Evolutionary conservation across 2,888 invertebrate species (phyloP).

Genomic region (Cheilosia pagana): DNA sequence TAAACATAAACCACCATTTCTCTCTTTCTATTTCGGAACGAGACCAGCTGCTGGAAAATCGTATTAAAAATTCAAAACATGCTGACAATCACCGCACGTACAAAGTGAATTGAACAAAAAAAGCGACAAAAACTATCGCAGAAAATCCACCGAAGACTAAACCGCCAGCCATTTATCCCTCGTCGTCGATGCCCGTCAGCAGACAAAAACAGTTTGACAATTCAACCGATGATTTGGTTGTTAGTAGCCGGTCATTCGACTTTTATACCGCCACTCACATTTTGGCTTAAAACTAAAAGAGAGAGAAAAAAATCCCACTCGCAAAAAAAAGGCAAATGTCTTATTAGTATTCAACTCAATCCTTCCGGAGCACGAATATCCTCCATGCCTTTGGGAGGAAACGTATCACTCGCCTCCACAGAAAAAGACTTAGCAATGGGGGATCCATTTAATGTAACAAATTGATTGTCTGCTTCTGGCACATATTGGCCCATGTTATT

Average conservation of each 20-base stretch:
- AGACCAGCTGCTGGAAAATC: conserved; percentile 1
- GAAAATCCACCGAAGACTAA: conserved; percentile 13
- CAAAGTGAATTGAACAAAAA: conserved; percentile 55
- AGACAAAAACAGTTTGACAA: conserved; percentile 61
- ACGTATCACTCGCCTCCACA: neutral
- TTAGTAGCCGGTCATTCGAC: conserved; percentile 40
- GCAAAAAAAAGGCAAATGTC: conserved; percentile 27
- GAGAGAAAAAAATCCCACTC: neutral
- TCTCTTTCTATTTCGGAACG: neutral
- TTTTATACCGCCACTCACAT: conserved; percentile 25
- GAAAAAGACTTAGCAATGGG: conserved; percentile 20
- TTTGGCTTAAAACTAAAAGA: conserved; percentile 13
- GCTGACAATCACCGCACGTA: conserved; percentile 63
- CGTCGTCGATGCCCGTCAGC: conserved; percentile 13
- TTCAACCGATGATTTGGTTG: conserved; percentile 66
- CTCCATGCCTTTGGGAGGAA: conserved; percentile 17
- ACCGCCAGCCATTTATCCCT: neutral
- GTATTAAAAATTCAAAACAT: conserved; percentile 67
- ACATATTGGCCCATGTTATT: conserved; percentile 56
- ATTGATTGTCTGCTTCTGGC: conserved; percentile 58
- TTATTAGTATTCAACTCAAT: conserved; percentile 69
- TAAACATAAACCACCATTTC: neutral
- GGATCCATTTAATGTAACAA: conserved; percentile 52
- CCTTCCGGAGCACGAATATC: conserved; percentile 28
- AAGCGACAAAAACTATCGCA: conserved; percentile 9